These are phyloP conservation scores for Atherinosoma microstoma DNA, from an alignment of 2,797 vertebrate genomes.

Conservation along the genomic window DNA sequence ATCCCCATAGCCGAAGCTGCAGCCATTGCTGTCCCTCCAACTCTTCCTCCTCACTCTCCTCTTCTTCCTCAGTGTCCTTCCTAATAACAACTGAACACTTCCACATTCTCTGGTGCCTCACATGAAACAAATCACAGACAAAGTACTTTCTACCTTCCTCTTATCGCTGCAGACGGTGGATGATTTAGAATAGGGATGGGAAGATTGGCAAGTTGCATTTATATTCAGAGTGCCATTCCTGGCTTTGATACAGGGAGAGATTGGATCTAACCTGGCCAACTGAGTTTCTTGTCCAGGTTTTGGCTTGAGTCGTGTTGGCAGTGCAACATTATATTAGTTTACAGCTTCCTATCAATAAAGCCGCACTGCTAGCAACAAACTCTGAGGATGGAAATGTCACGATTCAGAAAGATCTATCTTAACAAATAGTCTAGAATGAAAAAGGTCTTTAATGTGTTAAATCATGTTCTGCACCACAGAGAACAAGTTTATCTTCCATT, in stretches of 20 bases:
- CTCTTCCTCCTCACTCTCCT: slow-evolving; percentile 35
- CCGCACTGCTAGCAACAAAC: not conserved
- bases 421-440: not conserved
- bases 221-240: slow-evolving; percentile 54
- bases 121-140: slow-evolving; percentile 67
- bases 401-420: slow-evolving; percentile 1
- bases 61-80: slow-evolving; percentile 77
- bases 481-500: not conserved
- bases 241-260: slow-evolving; percentile 60
- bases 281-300: slow-evolving; percentile 40
- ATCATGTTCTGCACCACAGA: not conserved
- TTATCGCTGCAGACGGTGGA: slow-evolving; percentile 20
- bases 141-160: slow-evolving; percentile 48
- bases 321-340: slow-evolving; percentile 24
- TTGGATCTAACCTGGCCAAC: slow-evolving; percentile 63
- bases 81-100: slow-evolving; percentile 90
- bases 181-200: slow-evolving; percentile 49
- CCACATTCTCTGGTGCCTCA: slow-evolving; percentile 53
- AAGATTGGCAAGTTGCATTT: slow-evolving; percentile 70
- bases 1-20: slow-evolving; percentile 79
- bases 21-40: slow-evolving; percentile 57
- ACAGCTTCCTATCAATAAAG: slow-evolving; percentile 33
- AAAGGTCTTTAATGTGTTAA: not conserved
- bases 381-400: not conserved
- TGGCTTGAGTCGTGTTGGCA: slow-evolving; percentile 43